Base-by-base conservation (phyloP, 2,113 vertebrate genomes). In the Lasiurus cinereus region DNA sequence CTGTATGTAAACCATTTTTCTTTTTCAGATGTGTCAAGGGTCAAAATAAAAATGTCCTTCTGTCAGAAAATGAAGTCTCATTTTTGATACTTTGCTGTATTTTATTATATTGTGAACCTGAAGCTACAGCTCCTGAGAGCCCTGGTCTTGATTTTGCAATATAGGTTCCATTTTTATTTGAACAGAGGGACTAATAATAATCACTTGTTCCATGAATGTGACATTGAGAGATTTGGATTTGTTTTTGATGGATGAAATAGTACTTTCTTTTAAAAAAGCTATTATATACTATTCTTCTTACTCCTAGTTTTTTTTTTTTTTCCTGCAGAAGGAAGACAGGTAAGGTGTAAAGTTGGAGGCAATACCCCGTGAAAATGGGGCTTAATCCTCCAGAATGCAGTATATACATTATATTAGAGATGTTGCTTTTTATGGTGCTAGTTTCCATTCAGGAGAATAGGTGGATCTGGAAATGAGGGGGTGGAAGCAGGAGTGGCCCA, bases 151-250 rank as follows among this genome's bases (percentile, higher is more conserved):
- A 78, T 93, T 93, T 93, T 94, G 67, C 31, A 85, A 86, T 70
- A 54, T 64, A 80, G 11, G 31, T 16, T 94, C 95, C 31, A n/a
- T 89, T 91, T 96, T 96, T 96, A 89, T 88, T 97, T 90, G 85
- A 95, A 78, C 54, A 96, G 36, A 93, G 87, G 79, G 79, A 76
- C 59, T 90, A 84, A 83, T 74, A 88, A 86, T 78, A 90, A 72
- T 92, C 24, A 31, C 70, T 83, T 76, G 50, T 33, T 91, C 64
- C 16, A 29, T 79, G 87, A 93, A 78, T 83, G 39, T 82, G 73
- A 72, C 87, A 96, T 91, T 88, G 83, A 87, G 56, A 94, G 69
- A 27, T 91, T 94, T 96, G 78, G 48, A 87, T 96, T 96, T 94
- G 77, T 67, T 96, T 95, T 78, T 91, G 89, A 74, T 86, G 54